phyloP scores from a whole-genome alignment of 2,113 vertebrate species.

The Meles meles region DNA sequence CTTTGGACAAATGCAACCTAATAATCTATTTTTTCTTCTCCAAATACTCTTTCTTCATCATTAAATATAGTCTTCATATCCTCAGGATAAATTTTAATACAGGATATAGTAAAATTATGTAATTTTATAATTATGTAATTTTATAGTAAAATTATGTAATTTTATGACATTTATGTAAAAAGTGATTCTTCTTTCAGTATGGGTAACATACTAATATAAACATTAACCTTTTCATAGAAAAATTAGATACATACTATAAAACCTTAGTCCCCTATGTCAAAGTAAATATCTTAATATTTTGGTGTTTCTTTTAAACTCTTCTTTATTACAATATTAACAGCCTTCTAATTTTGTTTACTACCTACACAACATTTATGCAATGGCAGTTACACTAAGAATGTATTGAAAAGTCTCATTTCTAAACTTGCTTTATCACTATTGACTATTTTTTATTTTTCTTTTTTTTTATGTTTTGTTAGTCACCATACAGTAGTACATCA shows the following conservation, averaged over 20 bases:
- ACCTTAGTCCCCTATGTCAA: background rate
- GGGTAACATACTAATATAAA: background rate
- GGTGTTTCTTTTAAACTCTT: background rate
- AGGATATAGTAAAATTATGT: background rate
- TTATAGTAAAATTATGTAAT: background rate
- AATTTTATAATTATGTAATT: background rate
- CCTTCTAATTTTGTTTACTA: constrained; percentile 15
- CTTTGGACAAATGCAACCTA: background rate
- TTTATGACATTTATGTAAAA: background rate
- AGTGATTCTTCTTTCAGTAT: background rate
- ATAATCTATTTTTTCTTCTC: background rate
- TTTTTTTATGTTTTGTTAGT: too few species aligned
- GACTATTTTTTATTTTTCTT: background rate
- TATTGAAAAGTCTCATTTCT: constrained; percentile 1
- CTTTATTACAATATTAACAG: constrained; percentile 45
- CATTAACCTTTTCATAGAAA: background rate
- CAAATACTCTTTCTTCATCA: background rate
- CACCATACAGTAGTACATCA: too few species aligned
- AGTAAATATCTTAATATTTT: background rate
- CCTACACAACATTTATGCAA: background rate
- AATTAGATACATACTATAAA: background rate
- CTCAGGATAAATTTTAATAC: background rate
- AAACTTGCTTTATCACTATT: background rate
- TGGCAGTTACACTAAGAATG: constrained; percentile 12
- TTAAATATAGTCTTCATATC: background rate